Base-by-base conservation (phyloP, 2,113 vertebrate genomes). In the Malurus cyaneus region DNA sequence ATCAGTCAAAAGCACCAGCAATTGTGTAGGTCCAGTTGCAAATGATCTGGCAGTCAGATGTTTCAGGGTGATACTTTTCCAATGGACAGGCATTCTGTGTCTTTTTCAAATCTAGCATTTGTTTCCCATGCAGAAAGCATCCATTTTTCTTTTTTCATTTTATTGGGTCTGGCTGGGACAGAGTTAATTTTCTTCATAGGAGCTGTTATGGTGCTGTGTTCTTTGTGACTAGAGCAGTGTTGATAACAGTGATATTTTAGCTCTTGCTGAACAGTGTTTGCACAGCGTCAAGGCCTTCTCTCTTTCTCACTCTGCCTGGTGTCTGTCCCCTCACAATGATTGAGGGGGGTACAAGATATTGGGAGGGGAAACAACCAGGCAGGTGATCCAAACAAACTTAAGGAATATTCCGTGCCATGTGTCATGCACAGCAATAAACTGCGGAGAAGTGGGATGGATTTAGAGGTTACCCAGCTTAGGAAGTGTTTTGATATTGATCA, bases 401-500 rank as follows among this genome's bases (percentile, higher is more conserved):
- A 46, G 34, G 59, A 34, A 5, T 26, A 5, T 14, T 85, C 53
- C 21, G 1, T 76, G 36, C 29, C 5, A 1, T 32, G 1, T 44
- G 26, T 56, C 47, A 34, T 23, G 12, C 12, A 56, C 18, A 41
- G 50, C 42, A 61, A 6, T 59, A 64, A 82, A 64, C 24, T 19
- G 28, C 20, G 54, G 36, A 11, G 14, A 26, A 25, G 8, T 10
- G 36, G 5, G 8, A 4, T 57, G 5, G 8, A 4, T 57, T 86
- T 70, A 34, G 18, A 80, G 19, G 11, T 66, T 72, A n/a, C 19
- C 20, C 25, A 26, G 36, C 12, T 53, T 73, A 34, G 72, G 42
- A 73, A 28, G 42, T 70, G 41, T 1, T 53, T 86, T 57, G 11
- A 11, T 42, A 9, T 41, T 0, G 0, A 10, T 53, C 0, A 0